These are phyloP conservation scores for Tortricodes alternella DNA, from an alignment of 2,888 invertebrate species.

Conservation along the genomic window DNA sequence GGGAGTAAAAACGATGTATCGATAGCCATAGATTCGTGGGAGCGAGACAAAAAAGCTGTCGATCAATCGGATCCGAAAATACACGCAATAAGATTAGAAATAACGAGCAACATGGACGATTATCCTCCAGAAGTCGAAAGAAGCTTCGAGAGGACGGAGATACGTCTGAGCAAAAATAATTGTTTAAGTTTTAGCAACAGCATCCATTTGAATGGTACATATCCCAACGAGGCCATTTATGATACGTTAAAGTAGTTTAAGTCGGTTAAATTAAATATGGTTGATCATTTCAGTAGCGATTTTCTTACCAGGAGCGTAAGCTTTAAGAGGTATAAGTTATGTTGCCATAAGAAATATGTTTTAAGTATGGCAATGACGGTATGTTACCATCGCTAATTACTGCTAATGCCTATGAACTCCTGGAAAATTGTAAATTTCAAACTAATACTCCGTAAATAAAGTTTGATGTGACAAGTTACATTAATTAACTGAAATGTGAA, in stretches of 20 bases:
- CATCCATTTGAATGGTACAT: slow-evolving; percentile 80
- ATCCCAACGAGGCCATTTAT: slow-evolving; percentile 81
- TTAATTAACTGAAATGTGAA: no score
- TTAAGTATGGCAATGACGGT: slow-evolving; percentile 5
- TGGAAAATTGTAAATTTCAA: background rate
- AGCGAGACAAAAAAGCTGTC: slow-evolving; percentile 59
- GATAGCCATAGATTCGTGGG: slow-evolving; percentile 74
- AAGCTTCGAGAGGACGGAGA: slow-evolving; percentile 60
- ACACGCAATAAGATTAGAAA: slow-evolving; percentile 78
- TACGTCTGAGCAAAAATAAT: slow-evolving; percentile 72
- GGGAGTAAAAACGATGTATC: slow-evolving; percentile 73
- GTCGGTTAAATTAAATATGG: slow-evolving; percentile 39
- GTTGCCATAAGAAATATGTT: slow-evolving; percentile 24
- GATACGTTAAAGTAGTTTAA: slow-evolving; percentile 74
- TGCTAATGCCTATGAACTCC: background rate
- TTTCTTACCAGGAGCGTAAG: slow-evolving; percentile 12
- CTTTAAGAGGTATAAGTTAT: slow-evolving; percentile 17
- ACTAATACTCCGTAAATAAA: background rate
- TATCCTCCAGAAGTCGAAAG: slow-evolving; percentile 57
- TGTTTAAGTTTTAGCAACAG: slow-evolving; percentile 78
- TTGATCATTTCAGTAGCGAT: slow-evolving; percentile 19
- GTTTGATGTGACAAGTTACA: no score
- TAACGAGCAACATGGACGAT: slow-evolving; percentile 76
- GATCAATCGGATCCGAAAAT: slow-evolving; percentile 62
- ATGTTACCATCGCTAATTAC: background rate